Evolutionary conservation across 2,888 invertebrate genomes (phyloP), one percentile per base, ranked within the genome.

Genomic region (Sesia apiformis): DNA sequence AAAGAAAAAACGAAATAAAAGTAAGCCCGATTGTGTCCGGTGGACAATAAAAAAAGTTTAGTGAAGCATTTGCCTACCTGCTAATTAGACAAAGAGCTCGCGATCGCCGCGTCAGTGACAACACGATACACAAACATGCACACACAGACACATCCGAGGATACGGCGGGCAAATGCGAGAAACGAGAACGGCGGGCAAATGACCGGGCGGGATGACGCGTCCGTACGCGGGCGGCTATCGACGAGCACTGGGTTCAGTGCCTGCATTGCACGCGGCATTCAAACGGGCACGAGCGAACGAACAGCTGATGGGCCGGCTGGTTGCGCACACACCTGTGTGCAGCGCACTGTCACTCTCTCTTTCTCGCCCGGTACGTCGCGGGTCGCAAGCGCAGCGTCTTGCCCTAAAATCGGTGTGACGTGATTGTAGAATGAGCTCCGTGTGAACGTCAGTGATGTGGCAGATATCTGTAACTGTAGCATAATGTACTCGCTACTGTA

Each of bases 31-130:
- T 67, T 66, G 66, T 66, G 65, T 67, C 67, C 69, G 64, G 59
- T 60, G 59, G 60, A 39, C 23, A 64, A 61, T 58, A 64, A 58
- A 53, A 64, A 72, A 75, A 69, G 72, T 77, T 77, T 70, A 67
- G 69, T 70, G 71, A 71, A 78, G 74, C 76, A 72, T 79, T 76
- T 71, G 78, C 84, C 84, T 87, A 87, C 86, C 86, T 87, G 86
- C 70, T 85, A 83, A 84, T 85, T 84, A 83, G 81, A 85, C 85
- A 86, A 84, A 83, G 84, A 81, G 81, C 78, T 78, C 76, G 76
- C 72, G 72, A 79, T 78, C 79, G 76, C 62, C 72, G 74, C 70
- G 76, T 76, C 76, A 74, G 77, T 80, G 82, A 75, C 77, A 77
- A 76, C 78, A 74, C 76, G 72, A 69, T 72, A 81, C 78, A 76